Evolutionary conservation across 30 jellyfish, hydroid and myxozoan species (phyloP).

Genomic region (Chrysaora quinquecirrha): DNA sequence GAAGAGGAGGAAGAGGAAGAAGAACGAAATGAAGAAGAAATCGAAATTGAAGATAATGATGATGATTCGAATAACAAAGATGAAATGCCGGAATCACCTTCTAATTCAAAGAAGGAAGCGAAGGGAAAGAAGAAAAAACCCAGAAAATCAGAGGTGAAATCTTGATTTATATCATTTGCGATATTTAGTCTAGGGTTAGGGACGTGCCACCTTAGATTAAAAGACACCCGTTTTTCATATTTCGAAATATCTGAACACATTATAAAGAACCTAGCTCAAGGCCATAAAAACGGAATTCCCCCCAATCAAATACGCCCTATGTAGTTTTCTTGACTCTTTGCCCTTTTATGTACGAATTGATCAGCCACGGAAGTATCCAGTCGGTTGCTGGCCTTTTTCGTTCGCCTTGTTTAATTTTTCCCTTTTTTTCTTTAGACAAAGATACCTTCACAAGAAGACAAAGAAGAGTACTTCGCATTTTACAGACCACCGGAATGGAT

Average conservation of each 20-base stretch:
- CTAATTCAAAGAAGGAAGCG: not conserved
- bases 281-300: no score
- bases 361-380: not conserved
- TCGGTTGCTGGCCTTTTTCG: not conserved
- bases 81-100: conserved; percentile 13
- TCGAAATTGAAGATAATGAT: not conserved
- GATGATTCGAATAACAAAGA: conserved; percentile 4
- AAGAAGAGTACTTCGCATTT: conserved; percentile 70
- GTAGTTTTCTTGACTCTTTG: no score
- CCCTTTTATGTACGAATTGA: no score
- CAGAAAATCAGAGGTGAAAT: conserved; percentile 39
- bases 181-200: not conserved
- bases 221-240: not conserved
- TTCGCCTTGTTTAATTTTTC: not conserved
- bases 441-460: conserved; percentile 57
- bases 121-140: conserved; percentile 60
- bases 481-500: conserved; percentile 96
- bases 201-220: not conserved
- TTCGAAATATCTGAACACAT: no score
- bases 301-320: no score
- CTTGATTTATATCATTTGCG: not conserved
- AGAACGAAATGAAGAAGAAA: conserved; percentile 38
- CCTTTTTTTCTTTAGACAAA: conserved; percentile 7
- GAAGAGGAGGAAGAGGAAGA: conserved; percentile 68
- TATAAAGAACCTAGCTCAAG: no score